Evolutionary conservation across 2,888 invertebrate species (phyloP), one percentile per base, ranked within the genome.

Genomic region (Ophion obscuratus): DNA sequence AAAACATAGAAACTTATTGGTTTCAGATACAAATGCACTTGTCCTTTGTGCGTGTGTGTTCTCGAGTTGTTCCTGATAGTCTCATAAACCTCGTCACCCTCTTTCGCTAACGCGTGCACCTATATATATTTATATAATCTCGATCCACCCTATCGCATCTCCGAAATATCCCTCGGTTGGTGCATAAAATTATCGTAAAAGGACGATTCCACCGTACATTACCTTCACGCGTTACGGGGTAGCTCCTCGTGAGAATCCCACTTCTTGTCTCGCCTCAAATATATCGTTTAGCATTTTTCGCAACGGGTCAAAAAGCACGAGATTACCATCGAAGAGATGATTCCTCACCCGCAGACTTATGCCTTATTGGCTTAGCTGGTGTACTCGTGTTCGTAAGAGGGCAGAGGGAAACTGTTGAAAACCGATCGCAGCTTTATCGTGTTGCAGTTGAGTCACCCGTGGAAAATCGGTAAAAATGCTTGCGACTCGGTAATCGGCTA

Each of bases 181-280:
- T 76, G 80, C 80, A 84, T 84, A 84, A 81, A 81, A 81, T 84
- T 73, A 77, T 84, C 84, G 70, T 84, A 77, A 84, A 81, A 81
- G 68, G 20, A 57, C 57, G 59, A 62, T 36, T 57, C 44, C 31
- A 40, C 59, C 11, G 40, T 81, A 59, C 73, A 66, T 59, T 74
- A 74, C 73, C 27, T n/a, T 27, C 36, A 36, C 66, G 66, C 40
- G 36, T 70, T 77, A 27, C 20, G 59, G 11, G 70, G 40, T 74
- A 66, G 47, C 76, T 10, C 74, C 75, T 70, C 44, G 40, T 36
- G 75, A 57, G 44, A 75, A 76, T 70, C 59, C 27, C 74, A 76
- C 64, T 74, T 66, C 76, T 77, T 76, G 71, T 81, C 77, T 78
- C 67, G 66, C 40, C 40, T 6, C 40, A 61, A 81, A 81, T 40